phyloP scores from a whole-genome alignment of 2,113 vertebrate genomes.

The Gulo gulo region DNA sequence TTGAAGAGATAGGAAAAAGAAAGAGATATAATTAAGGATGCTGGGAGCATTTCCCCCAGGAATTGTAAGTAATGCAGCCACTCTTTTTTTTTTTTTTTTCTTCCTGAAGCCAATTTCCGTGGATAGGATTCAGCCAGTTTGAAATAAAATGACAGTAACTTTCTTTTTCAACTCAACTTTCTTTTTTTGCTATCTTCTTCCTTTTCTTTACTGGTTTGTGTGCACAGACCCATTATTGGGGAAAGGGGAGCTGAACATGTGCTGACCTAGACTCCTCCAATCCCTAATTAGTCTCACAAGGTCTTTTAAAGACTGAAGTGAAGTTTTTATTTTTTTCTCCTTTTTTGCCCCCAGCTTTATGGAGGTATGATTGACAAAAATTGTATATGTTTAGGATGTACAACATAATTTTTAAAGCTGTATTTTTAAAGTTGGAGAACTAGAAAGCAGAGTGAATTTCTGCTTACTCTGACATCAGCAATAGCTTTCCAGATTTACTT shows the following conservation, averaged over 20 bases:
- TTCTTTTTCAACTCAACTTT: not conserved
- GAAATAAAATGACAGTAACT: slow-evolving; percentile 31
- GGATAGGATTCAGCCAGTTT: not conserved
- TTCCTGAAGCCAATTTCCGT: not conserved
- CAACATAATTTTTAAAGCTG: not conserved
- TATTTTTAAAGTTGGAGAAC: not conserved
- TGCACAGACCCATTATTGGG: not conserved
- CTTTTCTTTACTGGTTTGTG: not conserved
- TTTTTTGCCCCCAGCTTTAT: not conserved
- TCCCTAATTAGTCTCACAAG: not conserved
- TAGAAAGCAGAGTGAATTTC: not conserved
- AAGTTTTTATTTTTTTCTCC: not conserved
- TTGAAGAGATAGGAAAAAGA: not conserved
- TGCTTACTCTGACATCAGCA: not conserved
- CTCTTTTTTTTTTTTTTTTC: not conserved
- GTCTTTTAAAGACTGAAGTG: not conserved
- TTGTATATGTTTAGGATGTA: not conserved
- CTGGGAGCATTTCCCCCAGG: not conserved
- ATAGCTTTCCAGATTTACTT: slow-evolving; percentile 19
- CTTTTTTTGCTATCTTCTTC: not conserved
- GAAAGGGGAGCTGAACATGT: not conserved
- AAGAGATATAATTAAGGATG: not conserved
- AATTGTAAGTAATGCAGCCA: not conserved
- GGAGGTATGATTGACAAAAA: not conserved
- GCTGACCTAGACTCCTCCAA: not conserved